These are phyloP conservation scores for Halcyon malimbica DNA, from an alignment of 2,113 vertebrate genomes.

Conservation along the genomic window DNA sequence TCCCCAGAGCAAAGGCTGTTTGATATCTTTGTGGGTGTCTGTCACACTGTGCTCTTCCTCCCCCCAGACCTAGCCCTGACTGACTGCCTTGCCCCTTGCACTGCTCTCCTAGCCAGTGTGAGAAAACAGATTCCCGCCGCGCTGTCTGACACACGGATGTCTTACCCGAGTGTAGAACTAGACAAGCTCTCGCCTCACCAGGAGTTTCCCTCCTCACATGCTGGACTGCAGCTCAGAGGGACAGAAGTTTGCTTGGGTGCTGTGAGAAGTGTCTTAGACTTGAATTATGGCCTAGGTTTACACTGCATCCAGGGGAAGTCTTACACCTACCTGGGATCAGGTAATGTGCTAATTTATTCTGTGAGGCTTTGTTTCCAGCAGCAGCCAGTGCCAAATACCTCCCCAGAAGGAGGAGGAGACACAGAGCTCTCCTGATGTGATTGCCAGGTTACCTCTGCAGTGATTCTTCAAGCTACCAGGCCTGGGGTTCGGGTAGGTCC, in stretches of 20 bases:
- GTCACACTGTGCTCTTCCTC: neutral
- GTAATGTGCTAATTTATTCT: neutral
- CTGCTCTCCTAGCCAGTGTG: fast-evolving
- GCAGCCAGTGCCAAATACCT: neutral
- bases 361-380: neutral
- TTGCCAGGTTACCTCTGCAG: neutral
- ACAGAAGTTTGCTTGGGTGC: neutral
- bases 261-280: neutral
- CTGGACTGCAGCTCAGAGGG: neutral
- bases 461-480: neutral
- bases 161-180: fast-evolving
- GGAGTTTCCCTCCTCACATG: neutral
- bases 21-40: fast-evolving
- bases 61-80: neutral
- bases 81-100: neutral
- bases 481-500: neutral
- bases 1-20: neutral
- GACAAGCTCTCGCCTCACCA: neutral
- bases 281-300: neutral
- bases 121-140: neutral
- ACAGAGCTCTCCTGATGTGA: neutral
- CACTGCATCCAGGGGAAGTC: neutral
- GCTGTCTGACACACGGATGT: neutral
- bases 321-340: neutral
- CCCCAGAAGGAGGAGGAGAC: neutral